Conservation (phyloP, 2,797 vertebrate species). For the Poeciliopsis turneri region DNA sequence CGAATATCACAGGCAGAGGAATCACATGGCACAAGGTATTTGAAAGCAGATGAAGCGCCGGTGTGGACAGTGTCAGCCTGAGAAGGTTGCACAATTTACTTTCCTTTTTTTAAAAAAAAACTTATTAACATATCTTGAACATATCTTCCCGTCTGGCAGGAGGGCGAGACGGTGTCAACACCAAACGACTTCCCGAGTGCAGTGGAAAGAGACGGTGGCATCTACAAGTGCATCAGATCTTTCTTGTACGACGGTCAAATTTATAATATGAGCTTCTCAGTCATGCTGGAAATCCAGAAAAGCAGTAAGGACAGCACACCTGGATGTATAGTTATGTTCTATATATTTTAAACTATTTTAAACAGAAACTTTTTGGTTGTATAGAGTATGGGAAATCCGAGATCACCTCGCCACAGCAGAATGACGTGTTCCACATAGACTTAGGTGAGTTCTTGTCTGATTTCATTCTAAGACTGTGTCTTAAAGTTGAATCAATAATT, state of each 20-base stretch:
- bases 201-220: conserved; percentile 15
- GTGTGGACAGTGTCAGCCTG: neutral
- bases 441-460: conserved; percentile 47
- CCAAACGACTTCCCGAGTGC: neutral
- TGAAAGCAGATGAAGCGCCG: neutral
- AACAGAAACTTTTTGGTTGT: neutral
- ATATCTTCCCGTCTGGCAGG: conserved; percentile 38
- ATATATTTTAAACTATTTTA: neutral
- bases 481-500: neutral
- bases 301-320: conserved; percentile 26
- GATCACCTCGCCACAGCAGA: conserved; percentile 14
- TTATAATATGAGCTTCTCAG: conserved; percentile 46
- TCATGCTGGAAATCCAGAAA: conserved; percentile 17
- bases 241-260: conserved; percentile 41
- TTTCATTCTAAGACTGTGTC: neutral
- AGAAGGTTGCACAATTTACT: neutral
- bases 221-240: conserved; percentile 57
- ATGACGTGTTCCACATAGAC: conserved; percentile 23
- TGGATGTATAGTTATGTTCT: neutral
- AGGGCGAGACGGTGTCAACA: neutral
- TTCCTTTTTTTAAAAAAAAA: too few species aligned
- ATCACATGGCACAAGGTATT: conserved; percentile 65
- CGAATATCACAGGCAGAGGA: conserved; percentile 10
- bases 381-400: conserved; percentile 28
- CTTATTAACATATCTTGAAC: neutral